Base-by-base conservation (phyloP, 1,140 invertebrate genomes). In the Protaetia brevitarsis region DNA sequence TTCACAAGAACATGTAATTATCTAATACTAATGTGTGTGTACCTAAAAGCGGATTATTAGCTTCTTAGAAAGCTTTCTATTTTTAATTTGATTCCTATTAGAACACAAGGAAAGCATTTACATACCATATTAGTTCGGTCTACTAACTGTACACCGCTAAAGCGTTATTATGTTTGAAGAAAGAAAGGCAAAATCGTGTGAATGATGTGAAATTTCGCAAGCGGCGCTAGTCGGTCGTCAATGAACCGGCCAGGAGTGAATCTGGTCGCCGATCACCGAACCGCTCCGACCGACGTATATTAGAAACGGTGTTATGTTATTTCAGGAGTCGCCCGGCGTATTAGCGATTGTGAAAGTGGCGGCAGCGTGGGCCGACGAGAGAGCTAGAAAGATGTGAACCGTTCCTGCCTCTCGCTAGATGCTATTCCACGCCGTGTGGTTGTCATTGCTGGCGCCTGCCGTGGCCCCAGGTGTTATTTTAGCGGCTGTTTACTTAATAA, bases 301-400 rank as follows among this genome's bases (percentile, higher is more conserved):
- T 58, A 58, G 56, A 58, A 58, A 45, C 41, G 23, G 41, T 45
- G 41, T 58, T 34, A 7, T 34, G 31, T 34, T 58, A 28, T 58
- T 29, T 58, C 26, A 58, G 26, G 23, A 58, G 56, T 58, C 56
- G 56, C 16, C 28, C n/a, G 10, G 23, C 3, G 56, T 23, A 58
- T 58, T 58, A 58, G 56, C 56, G 56, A 58, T 58, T 58, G 56
- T 58, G 56, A 58, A 58, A 58, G 56, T 27, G 56, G 23, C 21
- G 23, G 11, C 56, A 3, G 56, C 56, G 56, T 58, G 56, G 56
- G 56, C 56, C 56, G 56, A 58, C 23, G 11, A 58, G 16, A 21
- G 10, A 45, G 23, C 41, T 3, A 27, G 56, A n/a, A n/a, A n/a
- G 56, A 58, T 58, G 56, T 28, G 26, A 58, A 27, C n/a, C 16